Conservation (phyloP, 2,888 invertebrate genomes). For the Germaria angustata region DNA sequence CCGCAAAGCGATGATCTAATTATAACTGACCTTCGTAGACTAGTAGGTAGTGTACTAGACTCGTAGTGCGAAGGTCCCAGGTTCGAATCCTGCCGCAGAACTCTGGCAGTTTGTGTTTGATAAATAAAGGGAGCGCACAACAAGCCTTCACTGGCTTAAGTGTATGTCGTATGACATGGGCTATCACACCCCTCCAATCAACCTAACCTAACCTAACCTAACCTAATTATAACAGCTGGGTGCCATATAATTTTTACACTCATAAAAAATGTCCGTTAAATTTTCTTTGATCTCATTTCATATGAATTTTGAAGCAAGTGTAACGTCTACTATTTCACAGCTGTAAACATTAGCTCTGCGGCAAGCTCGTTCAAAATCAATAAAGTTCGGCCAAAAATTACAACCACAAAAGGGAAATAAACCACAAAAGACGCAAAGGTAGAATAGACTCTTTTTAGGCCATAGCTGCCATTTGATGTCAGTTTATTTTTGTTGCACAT, state of each 20-base stretch:
- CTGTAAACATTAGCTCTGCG: background rate
- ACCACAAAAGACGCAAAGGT: background rate
- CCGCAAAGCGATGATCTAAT: no score
- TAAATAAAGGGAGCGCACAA: no score
- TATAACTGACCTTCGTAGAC: no score
- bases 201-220: no score
- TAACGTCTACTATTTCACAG: background rate
- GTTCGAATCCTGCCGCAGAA: no score
- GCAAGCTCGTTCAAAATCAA: background rate
- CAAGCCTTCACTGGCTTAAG: no score
- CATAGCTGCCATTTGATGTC: constrained; percentile 12
- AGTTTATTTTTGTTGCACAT: constrained; percentile 37
- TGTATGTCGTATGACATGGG: no score
- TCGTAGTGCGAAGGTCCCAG: no score
- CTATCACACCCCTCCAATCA: no score
- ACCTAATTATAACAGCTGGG: no score
- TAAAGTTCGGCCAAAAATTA: constrained; percentile 1
- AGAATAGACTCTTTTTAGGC: constrained; percentile 6
- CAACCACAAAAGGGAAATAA: background rate
- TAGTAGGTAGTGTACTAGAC: no score
- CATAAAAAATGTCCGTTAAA: background rate
- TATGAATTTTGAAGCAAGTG: background rate
- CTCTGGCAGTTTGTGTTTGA: no score
- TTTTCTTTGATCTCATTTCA: background rate
- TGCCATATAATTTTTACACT: background rate